Conservation (phyloP, 2,888 invertebrate genomes). For the Spicauda simplicius region DNA sequence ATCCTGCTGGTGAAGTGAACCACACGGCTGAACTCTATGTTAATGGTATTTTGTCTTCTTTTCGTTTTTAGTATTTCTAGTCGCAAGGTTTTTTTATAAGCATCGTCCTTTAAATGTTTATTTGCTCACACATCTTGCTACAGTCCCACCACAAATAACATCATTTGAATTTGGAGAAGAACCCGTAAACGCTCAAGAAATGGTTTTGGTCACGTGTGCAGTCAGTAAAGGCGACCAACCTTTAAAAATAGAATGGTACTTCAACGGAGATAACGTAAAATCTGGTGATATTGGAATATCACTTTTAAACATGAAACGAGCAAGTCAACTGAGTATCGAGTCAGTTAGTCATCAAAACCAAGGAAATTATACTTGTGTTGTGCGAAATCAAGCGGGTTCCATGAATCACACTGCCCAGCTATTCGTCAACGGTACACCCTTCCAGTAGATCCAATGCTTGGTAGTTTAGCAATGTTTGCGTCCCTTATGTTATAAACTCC, state of each 20-base stretch:
- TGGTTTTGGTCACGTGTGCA: slow-evolving; percentile 88
- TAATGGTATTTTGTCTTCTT: slow-evolving; percentile 58
- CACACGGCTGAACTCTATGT: slow-evolving; percentile 84
- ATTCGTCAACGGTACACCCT: slow-evolving; percentile 87
- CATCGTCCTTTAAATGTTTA: slow-evolving; percentile 28
- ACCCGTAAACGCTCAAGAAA: slow-evolving; percentile 89
- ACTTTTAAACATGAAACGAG: slow-evolving; percentile 71
- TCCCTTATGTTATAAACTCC: slow-evolving; percentile 47
- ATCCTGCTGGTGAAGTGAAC: slow-evolving; percentile 83
- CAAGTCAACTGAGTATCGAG: slow-evolving; percentile 85
- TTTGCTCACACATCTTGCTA: slow-evolving; percentile 52
- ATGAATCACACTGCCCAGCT: slow-evolving; percentile 86
- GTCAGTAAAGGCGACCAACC: slow-evolving; percentile 89
- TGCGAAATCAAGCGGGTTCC: slow-evolving; percentile 86
- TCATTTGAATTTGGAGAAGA: slow-evolving; percentile 91
- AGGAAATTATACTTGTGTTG: slow-evolving; percentile 87
- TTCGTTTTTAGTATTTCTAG: slow-evolving; percentile 16
- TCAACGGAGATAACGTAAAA: slow-evolving; percentile 83
- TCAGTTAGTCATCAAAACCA: slow-evolving; percentile 84
- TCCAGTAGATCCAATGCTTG: slow-evolving; percentile 46
- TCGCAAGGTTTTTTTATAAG: slow-evolving; percentile 5
- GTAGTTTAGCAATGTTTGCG: slow-evolving; percentile 53
- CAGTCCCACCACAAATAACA: slow-evolving; percentile 92
- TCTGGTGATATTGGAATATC: slow-evolving; percentile 68
- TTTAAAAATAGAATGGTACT: slow-evolving; percentile 88